These are phyloP conservation scores for Anoplophora glabripennis DNA, from an alignment of 1,140 invertebrate species.

Conservation along the genomic window DNA sequence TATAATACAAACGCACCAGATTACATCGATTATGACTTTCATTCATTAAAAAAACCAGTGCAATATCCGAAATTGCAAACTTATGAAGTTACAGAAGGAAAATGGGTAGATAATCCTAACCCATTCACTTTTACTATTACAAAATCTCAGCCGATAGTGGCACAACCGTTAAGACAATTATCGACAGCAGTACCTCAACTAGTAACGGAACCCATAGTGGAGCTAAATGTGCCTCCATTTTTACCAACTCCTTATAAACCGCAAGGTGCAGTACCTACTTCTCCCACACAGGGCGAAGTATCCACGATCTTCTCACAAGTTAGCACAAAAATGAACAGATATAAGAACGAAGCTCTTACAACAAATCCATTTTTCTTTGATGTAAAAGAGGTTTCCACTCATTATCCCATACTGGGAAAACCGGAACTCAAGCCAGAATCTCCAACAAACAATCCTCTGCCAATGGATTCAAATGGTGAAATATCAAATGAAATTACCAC, in stretches of 20 bases:
- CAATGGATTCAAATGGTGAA: slow-evolving; percentile 22
- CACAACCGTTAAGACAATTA: slow-evolving; percentile 12
- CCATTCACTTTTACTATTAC: slow-evolving; percentile 21
- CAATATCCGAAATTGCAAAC: slow-evolving; percentile 31
- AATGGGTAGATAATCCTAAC: slow-evolving; percentile 37
- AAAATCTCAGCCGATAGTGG: slow-evolving; percentile 12
- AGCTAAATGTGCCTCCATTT: slow-evolving; percentile 35
- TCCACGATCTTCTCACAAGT: slow-evolving; percentile 43
- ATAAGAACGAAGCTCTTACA: slow-evolving; percentile 20
- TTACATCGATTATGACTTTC: slow-evolving; percentile 30
- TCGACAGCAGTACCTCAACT: slow-evolving; percentile 17
- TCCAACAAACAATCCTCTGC: slow-evolving; percentile 13
- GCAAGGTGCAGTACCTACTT: slow-evolving; percentile 35
- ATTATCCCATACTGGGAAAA: slow-evolving; percentile 45
- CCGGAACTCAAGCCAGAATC: neutral
- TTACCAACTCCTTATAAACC: slow-evolving; percentile 47
- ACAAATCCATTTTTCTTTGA: slow-evolving; percentile 39
- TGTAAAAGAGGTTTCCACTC: slow-evolving; percentile 47
- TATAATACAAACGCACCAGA: slow-evolving; percentile 22
- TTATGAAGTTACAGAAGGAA: slow-evolving; percentile 44
- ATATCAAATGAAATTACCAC: slow-evolving; percentile 39
- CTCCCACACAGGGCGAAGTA: slow-evolving; percentile 43
- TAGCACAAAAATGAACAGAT: slow-evolving; percentile 31
- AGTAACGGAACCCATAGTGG: slow-evolving; percentile 21
- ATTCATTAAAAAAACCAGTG: slow-evolving; percentile 17